These are phyloP conservation scores for Anas georgica DNA, from an alignment of 2,797 vertebrate species.

Conservation along the genomic window DNA sequence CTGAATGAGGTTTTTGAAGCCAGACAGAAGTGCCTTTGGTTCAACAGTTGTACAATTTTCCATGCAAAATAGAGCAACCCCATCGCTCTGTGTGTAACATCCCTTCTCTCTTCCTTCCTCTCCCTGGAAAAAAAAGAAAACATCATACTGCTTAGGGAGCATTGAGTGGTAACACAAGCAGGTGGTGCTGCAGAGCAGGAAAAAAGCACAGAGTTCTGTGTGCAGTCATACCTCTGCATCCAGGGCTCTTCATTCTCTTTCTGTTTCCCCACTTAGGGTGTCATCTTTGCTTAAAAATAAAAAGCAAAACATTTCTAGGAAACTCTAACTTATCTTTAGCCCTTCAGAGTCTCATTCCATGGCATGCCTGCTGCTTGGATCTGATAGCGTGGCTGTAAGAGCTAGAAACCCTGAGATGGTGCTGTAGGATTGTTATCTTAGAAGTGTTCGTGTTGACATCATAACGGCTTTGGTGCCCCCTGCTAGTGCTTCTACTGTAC, in stretches of 20 bases:
- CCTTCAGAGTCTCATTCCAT: neutral
- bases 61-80: neutral
- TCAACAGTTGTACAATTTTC: neutral
- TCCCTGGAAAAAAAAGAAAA: neutral
- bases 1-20: neutral
- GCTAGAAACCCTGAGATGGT: neutral
- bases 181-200: slow-evolving; percentile 39
- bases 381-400: neutral
- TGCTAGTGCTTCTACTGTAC: slow-evolving; percentile 68
- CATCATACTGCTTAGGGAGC: neutral
- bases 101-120: neutral
- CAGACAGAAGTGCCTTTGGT: neutral
- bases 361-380: rapidly evolving
- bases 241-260: neutral
- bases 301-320: neutral
- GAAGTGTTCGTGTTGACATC: slow-evolving; percentile 65
- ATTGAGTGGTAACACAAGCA: neutral
- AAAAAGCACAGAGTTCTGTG: neutral
- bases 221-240: neutral
- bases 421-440: neutral
- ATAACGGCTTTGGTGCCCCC: slow-evolving; percentile 81
- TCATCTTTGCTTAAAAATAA: neutral
- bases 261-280: neutral
- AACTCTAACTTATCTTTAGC: neutral
- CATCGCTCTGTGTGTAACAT: neutral